A percentile compares a stretch with the other conserved stretches of the same genome.
Conservation (phyloP, 2,113 vertebrate species). For the Climacteris rufus region DNA sequence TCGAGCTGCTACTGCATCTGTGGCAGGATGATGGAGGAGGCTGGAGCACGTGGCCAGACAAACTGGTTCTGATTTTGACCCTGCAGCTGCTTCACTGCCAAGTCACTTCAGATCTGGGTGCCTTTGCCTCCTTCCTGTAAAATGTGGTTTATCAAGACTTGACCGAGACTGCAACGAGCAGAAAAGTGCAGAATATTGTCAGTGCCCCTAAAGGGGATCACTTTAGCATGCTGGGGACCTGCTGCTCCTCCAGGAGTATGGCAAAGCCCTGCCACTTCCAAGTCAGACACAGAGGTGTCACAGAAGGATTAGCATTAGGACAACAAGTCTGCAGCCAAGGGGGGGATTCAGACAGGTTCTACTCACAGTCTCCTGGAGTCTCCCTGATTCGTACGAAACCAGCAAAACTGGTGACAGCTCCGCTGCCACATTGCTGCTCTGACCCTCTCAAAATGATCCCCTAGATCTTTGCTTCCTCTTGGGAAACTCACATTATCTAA, state of each 20-base stretch:
- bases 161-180: rapidly evolving
- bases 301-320: not conserved
- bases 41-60: not conserved
- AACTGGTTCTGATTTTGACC: not conserved
- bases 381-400: not conserved
- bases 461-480: not conserved
- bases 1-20: not conserved
- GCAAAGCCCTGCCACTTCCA: not conserved
- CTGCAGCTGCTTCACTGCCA: not conserved
- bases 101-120: not conserved
- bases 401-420: not conserved
- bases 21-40: not conserved
- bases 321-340: not conserved
- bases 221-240: not conserved
- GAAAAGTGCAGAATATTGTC: not conserved
- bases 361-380: not conserved
- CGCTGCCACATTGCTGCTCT: not conserved
- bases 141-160: not conserved
- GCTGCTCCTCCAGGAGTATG: not conserved
- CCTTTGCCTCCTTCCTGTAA: not conserved
- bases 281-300: not conserved
- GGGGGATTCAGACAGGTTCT: not conserved
- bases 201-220: not conserved
- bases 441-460: not conserved
- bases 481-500: not conserved